phyloP scores from a whole-genome alignment of 1,140 invertebrate species.

The Drosophila melanogaster region DNA sequence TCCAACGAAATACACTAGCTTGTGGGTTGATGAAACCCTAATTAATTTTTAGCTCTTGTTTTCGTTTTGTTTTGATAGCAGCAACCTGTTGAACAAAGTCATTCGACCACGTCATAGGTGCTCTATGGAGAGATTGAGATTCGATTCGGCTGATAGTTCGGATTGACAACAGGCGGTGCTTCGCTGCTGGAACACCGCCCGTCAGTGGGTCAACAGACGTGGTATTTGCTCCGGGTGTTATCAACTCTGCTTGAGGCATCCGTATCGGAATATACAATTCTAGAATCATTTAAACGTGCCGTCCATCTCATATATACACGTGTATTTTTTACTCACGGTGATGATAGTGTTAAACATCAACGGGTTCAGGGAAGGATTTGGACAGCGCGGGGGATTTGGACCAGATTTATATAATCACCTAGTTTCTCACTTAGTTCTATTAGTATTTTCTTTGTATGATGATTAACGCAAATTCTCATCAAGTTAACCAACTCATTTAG shows the following conservation, averaged over 20 bases:
- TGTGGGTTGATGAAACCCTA: slow-evolving; percentile 13
- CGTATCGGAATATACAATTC: no score
- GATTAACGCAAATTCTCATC: no score
- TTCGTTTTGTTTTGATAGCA: not conserved
- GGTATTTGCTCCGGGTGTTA: slow-evolving; percentile 21
- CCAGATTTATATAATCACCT: no score
- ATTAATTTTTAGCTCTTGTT: slow-evolving; percentile 14
- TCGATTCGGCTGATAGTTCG: not conserved
- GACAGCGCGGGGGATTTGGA: no score
- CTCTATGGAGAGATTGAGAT: slow-evolving; percentile 2
- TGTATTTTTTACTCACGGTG: no score
- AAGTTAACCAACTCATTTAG: no score
- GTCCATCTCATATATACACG: no score
- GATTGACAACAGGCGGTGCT: slow-evolving; percentile 41
- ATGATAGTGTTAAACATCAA: no score
- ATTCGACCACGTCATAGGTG: slow-evolving; percentile 12
- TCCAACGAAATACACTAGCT: slow-evolving; percentile 17
- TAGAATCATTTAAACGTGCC: no score
- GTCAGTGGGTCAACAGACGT: slow-evolving; percentile 35
- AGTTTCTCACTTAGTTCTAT: no score
- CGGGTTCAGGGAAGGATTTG: no score
- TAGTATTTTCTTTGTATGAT: no score
- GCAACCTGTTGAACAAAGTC: not conserved
- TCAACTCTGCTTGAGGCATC: slow-evolving; percentile 5
- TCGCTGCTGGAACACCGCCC: slow-evolving; percentile 36